phyloP scores from a whole-genome alignment of 2,113 vertebrate species.

The Eulacestoma nigropectus region DNA sequence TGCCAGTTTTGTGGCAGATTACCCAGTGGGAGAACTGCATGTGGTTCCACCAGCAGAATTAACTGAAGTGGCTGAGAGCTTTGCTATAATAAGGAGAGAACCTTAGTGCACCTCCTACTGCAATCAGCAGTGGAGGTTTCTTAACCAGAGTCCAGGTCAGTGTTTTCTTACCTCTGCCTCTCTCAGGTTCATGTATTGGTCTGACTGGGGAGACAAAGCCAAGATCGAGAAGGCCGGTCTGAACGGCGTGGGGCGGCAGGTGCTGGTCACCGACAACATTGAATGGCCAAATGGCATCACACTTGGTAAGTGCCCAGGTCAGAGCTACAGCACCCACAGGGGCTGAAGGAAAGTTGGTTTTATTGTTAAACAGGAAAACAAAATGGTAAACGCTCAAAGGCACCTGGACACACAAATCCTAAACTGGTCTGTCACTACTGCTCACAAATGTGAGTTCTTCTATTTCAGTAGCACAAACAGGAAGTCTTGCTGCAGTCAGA shows the following conservation, averaged over 20 bases:
- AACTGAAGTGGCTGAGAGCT: neutral
- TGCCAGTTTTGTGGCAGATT: neutral
- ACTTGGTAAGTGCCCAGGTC: slow-evolving; percentile 76
- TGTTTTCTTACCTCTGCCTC: neutral
- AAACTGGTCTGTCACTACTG: neutral
- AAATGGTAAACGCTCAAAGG: neutral
- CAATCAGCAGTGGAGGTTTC: neutral
- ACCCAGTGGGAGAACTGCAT: neutral
- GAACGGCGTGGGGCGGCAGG: slow-evolving; percentile 86
- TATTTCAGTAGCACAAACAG: neutral
- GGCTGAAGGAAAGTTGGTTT: neutral
- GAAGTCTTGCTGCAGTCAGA: neutral
- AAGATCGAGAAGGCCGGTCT: slow-evolving; percentile 97
- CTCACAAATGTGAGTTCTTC: neutral
- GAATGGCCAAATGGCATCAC: slow-evolving; percentile 99
- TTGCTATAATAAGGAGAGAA: neutral
- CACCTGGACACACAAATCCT: neutral
- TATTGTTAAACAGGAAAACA: neutral
- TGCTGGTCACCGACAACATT: slow-evolving; percentile 89
- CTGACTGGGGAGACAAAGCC: slow-evolving; percentile 92
- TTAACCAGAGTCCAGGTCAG: neutral
- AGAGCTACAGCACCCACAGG: neutral
- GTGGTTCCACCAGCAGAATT: neutral
- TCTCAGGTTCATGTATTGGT: slow-evolving; percentile 97
- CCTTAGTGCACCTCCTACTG: neutral